A percentile compares a stretch with the other conserved stretches of the same genome.
Evolutionary conservation across 2,113 vertebrate species (phyloP).

Genomic region (Aspidoscelis tigris): DNA sequence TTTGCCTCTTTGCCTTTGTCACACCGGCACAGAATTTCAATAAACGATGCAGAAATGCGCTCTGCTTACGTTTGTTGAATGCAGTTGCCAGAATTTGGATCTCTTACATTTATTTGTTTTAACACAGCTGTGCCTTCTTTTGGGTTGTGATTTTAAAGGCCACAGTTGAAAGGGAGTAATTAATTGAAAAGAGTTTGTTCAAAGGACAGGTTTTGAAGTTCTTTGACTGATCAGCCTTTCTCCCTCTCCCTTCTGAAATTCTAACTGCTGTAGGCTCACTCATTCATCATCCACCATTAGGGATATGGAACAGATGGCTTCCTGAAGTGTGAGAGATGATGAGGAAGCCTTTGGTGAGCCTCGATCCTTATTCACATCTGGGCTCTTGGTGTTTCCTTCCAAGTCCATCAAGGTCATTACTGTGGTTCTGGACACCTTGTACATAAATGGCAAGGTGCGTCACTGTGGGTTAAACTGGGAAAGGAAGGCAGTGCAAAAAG

Average conservation of each 20-base stretch:
- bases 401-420: conserved; percentile 62
- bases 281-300: conserved; percentile 56
- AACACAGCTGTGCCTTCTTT: background rate
- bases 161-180: conserved; percentile 19
- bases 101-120: background rate
- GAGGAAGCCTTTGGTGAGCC: background rate
- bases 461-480: background rate
- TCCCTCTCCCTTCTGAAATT: conserved; percentile 34
- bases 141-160: background rate
- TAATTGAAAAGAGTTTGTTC: conserved; percentile 34
- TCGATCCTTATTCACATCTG: background rate
- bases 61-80: background rate
- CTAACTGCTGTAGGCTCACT: conserved; percentile 48
- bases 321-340: accelerated
- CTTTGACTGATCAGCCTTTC: background rate
- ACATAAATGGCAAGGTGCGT: conserved; percentile 39
- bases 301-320: conserved; percentile 36
- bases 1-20: background rate
- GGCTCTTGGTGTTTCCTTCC: conserved; percentile 47
- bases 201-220: conserved; percentile 34
- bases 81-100: background rate
- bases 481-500: background rate
- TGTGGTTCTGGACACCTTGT: conserved; percentile 57
- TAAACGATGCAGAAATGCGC: background rate
- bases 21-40: background rate